Conservation (phyloP, 2,113 vertebrate genomes). For the Gavia stellata region DNA sequence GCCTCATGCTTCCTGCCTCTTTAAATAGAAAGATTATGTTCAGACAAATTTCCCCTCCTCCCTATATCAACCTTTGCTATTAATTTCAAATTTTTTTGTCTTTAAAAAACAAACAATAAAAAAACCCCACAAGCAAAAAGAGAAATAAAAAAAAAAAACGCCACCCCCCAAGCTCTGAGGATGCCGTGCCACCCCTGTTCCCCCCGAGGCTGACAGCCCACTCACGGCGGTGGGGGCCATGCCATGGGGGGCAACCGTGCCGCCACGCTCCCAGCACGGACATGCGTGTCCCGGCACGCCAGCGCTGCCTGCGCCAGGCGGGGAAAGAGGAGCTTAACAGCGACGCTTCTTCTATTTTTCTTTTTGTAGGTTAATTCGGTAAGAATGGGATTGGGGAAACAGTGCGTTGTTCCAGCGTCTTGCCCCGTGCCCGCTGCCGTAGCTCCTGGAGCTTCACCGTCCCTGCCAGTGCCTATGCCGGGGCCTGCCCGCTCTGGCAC, state of each 20-base stretch:
- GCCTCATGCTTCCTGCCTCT: not conserved
- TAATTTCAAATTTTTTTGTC: not conserved
- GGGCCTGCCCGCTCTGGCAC: constrained; percentile 64
- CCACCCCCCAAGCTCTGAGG: not conserved
- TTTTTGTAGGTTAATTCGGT: constrained; percentile 65
- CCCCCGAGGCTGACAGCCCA: not conserved
- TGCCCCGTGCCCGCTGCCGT: constrained; percentile 73
- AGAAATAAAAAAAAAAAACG: not conserved
- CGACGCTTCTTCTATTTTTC: constrained; percentile 44
- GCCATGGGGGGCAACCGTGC: not conserved
- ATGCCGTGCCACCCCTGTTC: rapidly evolving
- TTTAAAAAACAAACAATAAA: not conserved
- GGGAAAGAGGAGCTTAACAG: not conserved
- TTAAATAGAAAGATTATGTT: not conserved
- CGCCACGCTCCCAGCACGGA: rapidly evolving
- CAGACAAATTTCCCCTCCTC: not conserved
- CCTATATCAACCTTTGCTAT: not conserved
- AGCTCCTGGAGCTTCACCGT: constrained; percentile 59
- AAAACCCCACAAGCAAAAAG: too few relatives aligned
- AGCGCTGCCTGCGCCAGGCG: not conserved
- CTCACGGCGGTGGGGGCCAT: rapidly evolving
- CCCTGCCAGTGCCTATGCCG: constrained; percentile 64
- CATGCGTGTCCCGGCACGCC: rapidly evolving
- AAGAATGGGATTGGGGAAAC: constrained; percentile 62
- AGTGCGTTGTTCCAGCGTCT: constrained; percentile 71